Evolutionary conservation across 2,113 vertebrate species (phyloP), one percentile per base, ranked within the genome.

Genomic region (Brienomyrus brachyistius): DNA sequence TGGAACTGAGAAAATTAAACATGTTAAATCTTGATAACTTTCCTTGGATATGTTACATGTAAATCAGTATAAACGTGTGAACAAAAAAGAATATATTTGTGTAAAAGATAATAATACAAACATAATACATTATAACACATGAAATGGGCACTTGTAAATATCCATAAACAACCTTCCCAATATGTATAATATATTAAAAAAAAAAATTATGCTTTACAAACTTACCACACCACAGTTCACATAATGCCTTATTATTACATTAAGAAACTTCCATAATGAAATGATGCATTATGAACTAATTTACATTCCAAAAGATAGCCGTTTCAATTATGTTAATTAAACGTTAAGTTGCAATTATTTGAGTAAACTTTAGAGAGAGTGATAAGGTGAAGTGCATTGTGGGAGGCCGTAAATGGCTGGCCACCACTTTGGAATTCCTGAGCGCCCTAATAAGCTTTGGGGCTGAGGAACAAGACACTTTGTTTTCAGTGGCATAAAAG

Each of bases 231-330:
- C 74, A 19, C 5, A 80, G 74, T 17, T 80, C 35, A 43, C 13
- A 43, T 21, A 80, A 80, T 43, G 35, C 74, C 74, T 43, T 80
- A 43, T 43, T 80, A 80, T 43, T 80, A 43, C 74, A 80, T 80
- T 80, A 43, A 80, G 31, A 80, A 80, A 80, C 74, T 80, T 77
- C 74, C 35, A 3, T 43, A 80, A 19, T 40, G 74, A 40, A 80
- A 43, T 40, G 5, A 80, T 43, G 15, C 62, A 70, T 70, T 80
- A 80, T 80, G 17, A 80, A 40, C 74, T 80, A 80, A 80, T 80
- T 80, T 80, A 43, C 74, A 80, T 80, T 80, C 43, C 74, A 80
- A 80, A 80, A 80, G 74, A 80, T 80, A 80, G 74, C 35, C 35
- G 6, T 19, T 80, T 80, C 35, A 80, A 80, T 80, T 80, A 80